These are phyloP conservation scores for Phaethornis superciliosus DNA, from an alignment of 2,113 vertebrate genomes.

Conservation along the genomic window DNA sequence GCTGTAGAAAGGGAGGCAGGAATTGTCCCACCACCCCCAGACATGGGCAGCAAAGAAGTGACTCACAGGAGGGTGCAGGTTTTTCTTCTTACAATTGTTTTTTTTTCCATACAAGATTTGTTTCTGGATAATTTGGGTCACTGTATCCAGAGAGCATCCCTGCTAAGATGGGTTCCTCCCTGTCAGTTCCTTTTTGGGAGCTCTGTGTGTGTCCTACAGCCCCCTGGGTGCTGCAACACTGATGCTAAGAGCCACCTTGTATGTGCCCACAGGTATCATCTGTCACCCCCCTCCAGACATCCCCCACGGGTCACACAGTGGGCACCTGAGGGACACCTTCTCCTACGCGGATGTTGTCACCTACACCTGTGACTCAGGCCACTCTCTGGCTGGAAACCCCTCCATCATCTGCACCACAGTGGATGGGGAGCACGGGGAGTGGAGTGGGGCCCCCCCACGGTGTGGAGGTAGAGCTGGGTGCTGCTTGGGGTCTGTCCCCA, in stretches of 20 bases:
- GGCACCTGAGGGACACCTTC: background rate
- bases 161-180: background rate
- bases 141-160: background rate
- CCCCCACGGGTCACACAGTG: background rate
- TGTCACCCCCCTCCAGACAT: conserved; percentile 18
- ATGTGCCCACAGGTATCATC: background rate
- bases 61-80: background rate
- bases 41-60: background rate
- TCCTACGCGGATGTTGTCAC: conserved; percentile 32
- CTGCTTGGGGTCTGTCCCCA: background rate
- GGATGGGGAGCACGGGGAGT: conserved; percentile 26
- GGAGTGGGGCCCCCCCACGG: conserved; percentile 5
- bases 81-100: background rate
- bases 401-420: conserved; percentile 42
- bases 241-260: background rate
- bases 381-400: background rate
- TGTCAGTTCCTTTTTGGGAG: accelerated
- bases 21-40: background rate
- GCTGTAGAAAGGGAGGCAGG: background rate
- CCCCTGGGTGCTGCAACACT: accelerated
- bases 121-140: background rate
- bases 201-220: background rate
- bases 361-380: conserved; percentile 33
- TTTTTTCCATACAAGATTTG: background rate
- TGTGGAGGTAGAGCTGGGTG: conserved; percentile 27